These are phyloP conservation scores for Bagarius yarrelli DNA, from an alignment of 2,113 vertebrate species.

Conservation along the genomic window DNA sequence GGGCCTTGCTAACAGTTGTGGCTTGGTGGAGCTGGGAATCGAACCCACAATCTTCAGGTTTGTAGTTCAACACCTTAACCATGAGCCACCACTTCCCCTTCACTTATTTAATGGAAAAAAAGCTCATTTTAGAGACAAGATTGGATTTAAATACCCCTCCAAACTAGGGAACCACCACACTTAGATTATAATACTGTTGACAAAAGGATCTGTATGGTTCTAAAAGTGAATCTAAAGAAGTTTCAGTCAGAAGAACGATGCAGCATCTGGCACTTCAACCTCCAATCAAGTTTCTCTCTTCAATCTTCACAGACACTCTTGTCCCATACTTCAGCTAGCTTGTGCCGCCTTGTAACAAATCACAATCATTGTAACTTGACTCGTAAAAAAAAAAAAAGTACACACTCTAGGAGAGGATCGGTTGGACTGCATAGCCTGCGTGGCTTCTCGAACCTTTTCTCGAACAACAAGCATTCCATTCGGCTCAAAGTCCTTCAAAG, in stretches of 20 bases:
- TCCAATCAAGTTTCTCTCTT: constrained; percentile 23
- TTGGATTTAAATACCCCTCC: too few relatives aligned
- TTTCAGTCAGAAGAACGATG: not conserved
- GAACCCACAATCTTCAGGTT: too few relatives aligned
- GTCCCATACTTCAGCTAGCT: constrained; percentile 2
- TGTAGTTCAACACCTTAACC: too few relatives aligned
- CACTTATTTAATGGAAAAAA: too few relatives aligned
- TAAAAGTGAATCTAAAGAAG: constrained; percentile 15
- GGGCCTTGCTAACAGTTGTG: too few relatives aligned
- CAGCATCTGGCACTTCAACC: constrained; percentile 29
- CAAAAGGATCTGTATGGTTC: not conserved
- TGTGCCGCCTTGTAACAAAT: constrained; percentile 24
- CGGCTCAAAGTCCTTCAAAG: constrained; percentile 25
- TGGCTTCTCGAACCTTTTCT: constrained; percentile 13
- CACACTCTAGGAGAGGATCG: constrained; percentile 14
- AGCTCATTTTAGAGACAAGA: too few relatives aligned
- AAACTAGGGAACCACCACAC: not conserved
- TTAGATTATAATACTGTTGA: not conserved
- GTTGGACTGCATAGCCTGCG: not conserved
- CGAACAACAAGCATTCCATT: constrained; percentile 28
- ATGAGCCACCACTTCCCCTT: too few relatives aligned
- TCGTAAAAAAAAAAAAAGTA: constrained; percentile 5
- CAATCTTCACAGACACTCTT: constrained; percentile 14
- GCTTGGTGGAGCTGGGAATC: too few relatives aligned
- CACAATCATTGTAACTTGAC: constrained; percentile 31